Percentiles rank a stretch among this genome's conserved stretches.
phyloP scores from a whole-genome alignment of 2,113 vertebrate genomes.

The Vireo altiloquus region DNA sequence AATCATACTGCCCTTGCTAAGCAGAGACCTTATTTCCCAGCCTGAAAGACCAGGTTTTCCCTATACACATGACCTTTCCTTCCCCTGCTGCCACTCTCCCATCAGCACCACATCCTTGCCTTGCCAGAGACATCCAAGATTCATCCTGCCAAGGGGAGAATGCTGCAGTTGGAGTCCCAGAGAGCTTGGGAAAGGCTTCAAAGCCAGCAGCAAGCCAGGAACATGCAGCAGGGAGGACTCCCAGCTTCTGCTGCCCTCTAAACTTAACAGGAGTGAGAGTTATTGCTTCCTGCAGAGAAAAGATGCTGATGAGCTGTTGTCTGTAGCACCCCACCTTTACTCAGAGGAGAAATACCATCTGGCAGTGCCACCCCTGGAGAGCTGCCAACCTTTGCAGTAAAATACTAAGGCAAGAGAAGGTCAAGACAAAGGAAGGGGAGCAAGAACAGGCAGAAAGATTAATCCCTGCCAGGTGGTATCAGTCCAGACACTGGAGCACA shows the following conservation, averaged over 20 bases:
- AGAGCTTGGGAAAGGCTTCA: background rate
- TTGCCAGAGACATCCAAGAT: background rate
- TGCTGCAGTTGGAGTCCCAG: background rate
- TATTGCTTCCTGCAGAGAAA: constrained; percentile 20
- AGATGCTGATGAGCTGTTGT: constrained; percentile 52
- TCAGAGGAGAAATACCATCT: constrained; percentile 58
- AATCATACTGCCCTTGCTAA: background rate
- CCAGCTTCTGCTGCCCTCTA: constrained; percentile 1
- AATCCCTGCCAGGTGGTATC: constrained; percentile 19
- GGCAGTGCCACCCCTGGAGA: constrained; percentile 45
- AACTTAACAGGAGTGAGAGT: background rate
- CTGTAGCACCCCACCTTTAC: constrained; percentile 28
- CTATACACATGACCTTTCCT: background rate
- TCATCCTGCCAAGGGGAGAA: background rate
- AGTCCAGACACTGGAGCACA: background rate
- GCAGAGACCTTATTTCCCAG: background rate
- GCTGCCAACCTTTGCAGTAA: constrained; percentile 61
- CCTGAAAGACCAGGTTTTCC: background rate
- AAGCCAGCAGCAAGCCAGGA: background rate
- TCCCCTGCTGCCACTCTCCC: background rate
- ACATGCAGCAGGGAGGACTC: background rate
- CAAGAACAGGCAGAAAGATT: background rate
- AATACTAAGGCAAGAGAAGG: constrained; percentile 35
- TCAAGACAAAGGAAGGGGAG: constrained; percentile 30
- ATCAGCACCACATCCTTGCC: background rate